These are phyloP conservation scores for Abrostola tripartita DNA, from an alignment of 2,888 invertebrate species.

Conservation along the genomic window DNA sequence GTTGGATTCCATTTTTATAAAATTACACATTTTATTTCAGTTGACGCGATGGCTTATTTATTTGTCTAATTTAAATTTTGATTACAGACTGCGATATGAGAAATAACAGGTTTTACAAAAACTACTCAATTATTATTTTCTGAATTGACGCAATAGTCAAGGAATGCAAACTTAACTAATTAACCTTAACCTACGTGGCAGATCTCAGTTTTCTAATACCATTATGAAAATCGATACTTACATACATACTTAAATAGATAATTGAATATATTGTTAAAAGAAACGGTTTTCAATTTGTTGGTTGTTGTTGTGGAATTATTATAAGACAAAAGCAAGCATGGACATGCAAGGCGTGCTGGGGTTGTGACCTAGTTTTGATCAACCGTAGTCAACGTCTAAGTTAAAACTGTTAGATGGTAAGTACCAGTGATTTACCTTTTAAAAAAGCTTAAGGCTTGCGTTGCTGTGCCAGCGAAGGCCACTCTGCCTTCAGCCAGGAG, in stretches of 20 bases:
- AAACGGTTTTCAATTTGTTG: too few relatives aligned
- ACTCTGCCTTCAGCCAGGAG: conserved; percentile 96
- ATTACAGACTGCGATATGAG: neutral
- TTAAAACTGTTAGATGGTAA: neutral
- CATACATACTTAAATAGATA: too few relatives aligned
- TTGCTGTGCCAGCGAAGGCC: conserved; percentile 93
- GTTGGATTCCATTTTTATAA: too few relatives aligned
- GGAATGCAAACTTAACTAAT: neutral
- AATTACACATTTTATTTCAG: too few relatives aligned
- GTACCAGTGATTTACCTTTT: conserved; percentile 84
- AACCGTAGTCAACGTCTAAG: neutral
- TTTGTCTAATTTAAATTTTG: neutral
- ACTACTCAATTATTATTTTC: neutral
- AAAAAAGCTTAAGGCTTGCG: conserved; percentile 82
- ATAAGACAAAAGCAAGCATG: too few relatives aligned
- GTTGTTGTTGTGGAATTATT: too few relatives aligned
- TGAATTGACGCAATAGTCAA: neutral
- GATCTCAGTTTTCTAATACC: neutral
- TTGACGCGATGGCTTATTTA: neutral
- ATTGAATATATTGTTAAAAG: too few relatives aligned
- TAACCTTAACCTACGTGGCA: neutral
- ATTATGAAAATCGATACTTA: neutral
- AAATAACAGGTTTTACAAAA: neutral
- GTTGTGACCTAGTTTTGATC: too few relatives aligned
- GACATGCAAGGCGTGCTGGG: too few relatives aligned